phyloP scores from a whole-genome alignment of 2,888 invertebrate species.

The Allolobophora icterica region DNA sequence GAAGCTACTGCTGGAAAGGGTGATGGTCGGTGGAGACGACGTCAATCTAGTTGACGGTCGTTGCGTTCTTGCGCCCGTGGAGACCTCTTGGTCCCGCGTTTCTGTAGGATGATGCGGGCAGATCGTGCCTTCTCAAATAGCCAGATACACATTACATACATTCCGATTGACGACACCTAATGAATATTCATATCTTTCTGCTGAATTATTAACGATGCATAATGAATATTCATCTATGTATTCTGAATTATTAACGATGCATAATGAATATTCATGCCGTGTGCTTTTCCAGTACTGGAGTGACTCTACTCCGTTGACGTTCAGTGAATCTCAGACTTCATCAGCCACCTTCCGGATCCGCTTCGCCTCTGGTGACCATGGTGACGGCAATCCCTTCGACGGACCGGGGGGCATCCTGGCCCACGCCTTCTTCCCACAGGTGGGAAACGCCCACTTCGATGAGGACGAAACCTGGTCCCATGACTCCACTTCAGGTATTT shows the following conservation, averaged over 20 bases:
- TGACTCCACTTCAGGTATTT: conserved; percentile 45
- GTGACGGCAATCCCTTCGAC: conserved; percentile 94
- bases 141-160: no score
- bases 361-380: conserved; percentile 89
- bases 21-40: no score
- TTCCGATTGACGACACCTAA: conserved; percentile 56
- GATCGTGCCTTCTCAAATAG: no score
- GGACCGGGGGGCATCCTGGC: conserved; percentile 87
- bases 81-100: no score
- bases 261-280: neutral
- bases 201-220: neutral
- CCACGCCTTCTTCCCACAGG: conserved; percentile 73
- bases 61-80: no score
- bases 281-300: neutral
- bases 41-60: no score
- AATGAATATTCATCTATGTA: neutral
- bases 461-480: conserved; percentile 93
- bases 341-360: conserved; percentile 66
- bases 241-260: neutral
- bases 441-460: conserved; percentile 95
- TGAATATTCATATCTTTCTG: no score
- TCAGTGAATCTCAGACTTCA: neutral
- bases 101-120: no score
- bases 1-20: no score
- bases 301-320: neutral